Base-by-base conservation (phyloP, 2,797 vertebrate species). In the Gorsachius magnificus region DNA sequence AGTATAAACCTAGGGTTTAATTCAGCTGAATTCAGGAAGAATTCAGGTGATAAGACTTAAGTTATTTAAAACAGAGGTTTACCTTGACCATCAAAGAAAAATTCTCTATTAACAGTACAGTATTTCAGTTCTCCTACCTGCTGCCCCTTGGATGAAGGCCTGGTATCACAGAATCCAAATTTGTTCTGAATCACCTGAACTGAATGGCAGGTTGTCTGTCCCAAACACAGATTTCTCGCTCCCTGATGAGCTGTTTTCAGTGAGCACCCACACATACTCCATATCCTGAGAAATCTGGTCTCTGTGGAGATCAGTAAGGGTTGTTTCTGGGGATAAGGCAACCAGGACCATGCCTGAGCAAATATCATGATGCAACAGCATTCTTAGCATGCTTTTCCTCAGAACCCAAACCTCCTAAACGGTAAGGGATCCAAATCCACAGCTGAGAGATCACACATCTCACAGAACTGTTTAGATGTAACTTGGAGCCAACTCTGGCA, bases 101-200 rank as follows among this genome's bases (percentile, higher is more conserved):
- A 4, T 15, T 68, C 17, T 79, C 77, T 33, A 45, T 41, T 68
- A 54, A 90, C 6, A 69, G 29, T 12, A 60, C 3, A 64, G 28
- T 38, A 60, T 41, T 58, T 82, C 14, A 46, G 43, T 81, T 90
- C 51, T 94, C 90, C 78, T 92, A 95, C 90, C 93, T 89, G 81
- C 58, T 4, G 5, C 26, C 28, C 46, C 61, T 71, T 66, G 33
- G 28, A 85, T 45, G 65, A 90, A 92, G 61, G 65, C 31, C 38
- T 92, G 41, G 64, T 61, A 36, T 78, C 61, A 78, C 41, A 54
- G 14, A 35, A 48, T 74, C 24, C 48, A 54, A 53, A 64, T n/a
- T 41, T 91, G 48, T 36, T 82, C 75, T 85, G 48, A 53, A 68
- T 77, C 63, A 77, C n/a, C 29, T 70, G 45, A 85, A 54, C 14